Evolutionary conservation across 1,140 invertebrate genomes (phyloP), one percentile per base, ranked within the genome.

Genomic region (Pseudomyrmex sp.): DNA sequence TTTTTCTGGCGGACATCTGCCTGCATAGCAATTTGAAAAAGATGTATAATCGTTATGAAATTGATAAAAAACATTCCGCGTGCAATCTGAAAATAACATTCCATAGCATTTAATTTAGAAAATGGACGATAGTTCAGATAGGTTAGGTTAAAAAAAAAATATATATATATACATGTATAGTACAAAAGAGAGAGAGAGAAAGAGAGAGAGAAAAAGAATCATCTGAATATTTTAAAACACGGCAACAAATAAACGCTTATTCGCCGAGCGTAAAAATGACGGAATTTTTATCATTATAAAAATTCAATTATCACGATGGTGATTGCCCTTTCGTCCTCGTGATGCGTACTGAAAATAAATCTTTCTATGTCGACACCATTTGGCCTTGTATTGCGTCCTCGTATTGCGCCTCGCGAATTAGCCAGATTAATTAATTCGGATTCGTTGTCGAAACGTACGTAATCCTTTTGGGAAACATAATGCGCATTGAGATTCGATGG

Each of bases 381-480:
- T 56, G 50, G 82, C 82, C 73, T 88, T 77, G 58, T 83, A 70
- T 76, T 88, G 80, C 18, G 23, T 58, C 72, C 35, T 88, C 83
- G 58, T 83, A 70, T 76, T 88, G 80, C 23, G 23, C 61, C 72
- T 61, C 62, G 58, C 74, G 83, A 75, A 88, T 87, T 88, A 90
- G 79, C 61, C 72, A 66, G 89, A 88, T 89, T 88, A 89, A 90
- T 90, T 87, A 87, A 90, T 90, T 90, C 77, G 77, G 85, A 82
- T 88, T 90, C 87, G 82, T 63, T 84, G 85, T 86, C 73, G 84
- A 73, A 85, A 79, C 73, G 68, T 72, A 74, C 74, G 59, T 87
- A 86, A 90, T 90, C 87, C 85, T 85, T 90, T 87, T 72, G 56
- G 48, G 75, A 52, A 44, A 66, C 68, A 87, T 89, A 89, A 90